A percentile compares a stretch with the other conserved stretches of the same genome.
Conservation (phyloP, 2,797 vertebrate genomes). For the Chanos chanos region DNA sequence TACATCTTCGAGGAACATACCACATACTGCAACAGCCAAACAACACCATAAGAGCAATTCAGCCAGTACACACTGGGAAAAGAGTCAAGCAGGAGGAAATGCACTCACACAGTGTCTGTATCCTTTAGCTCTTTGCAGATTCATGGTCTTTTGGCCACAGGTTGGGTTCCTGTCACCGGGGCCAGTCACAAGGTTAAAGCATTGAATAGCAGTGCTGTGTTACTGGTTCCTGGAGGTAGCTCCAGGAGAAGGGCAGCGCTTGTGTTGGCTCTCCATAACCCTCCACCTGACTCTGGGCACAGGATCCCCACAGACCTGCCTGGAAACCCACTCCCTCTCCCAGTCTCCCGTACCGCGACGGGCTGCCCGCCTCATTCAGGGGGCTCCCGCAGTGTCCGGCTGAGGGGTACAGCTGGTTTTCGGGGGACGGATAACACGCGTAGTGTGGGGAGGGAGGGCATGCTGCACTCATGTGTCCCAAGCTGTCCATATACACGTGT, state of each 20-base stretch:
- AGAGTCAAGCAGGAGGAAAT: conserved; percentile 36
- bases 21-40: too few species aligned
- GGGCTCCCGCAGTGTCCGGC: conserved; percentile 61
- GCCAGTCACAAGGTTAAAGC: too few species aligned
- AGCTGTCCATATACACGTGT: conserved; percentile 59
- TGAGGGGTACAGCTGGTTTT: conserved; percentile 59
- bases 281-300: conserved; percentile 66
- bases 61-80: too few species aligned
- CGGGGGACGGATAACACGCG: conserved; percentile 63
- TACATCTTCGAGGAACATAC: too few species aligned
- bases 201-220: conserved; percentile 65
- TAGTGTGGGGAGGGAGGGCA: conserved; percentile 72
- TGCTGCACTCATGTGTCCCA: conserved; percentile 38
- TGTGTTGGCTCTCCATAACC: conserved; percentile 56
- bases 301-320: conserved; percentile 57
- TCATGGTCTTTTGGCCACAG: too few species aligned
- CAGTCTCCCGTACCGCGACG: conserved; percentile 53
- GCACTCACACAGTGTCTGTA: conserved; percentile 13
- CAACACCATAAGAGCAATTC: too few species aligned
- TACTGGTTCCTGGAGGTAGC: conserved; percentile 68
- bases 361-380: conserved; percentile 53
- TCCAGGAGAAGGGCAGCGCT: conserved; percentile 67
- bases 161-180: too few species aligned
- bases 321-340: conserved; percentile 61
- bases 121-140: background rate